Base-by-base conservation (phyloP, 2,797 vertebrate genomes). In the Danio choprae region DNA sequence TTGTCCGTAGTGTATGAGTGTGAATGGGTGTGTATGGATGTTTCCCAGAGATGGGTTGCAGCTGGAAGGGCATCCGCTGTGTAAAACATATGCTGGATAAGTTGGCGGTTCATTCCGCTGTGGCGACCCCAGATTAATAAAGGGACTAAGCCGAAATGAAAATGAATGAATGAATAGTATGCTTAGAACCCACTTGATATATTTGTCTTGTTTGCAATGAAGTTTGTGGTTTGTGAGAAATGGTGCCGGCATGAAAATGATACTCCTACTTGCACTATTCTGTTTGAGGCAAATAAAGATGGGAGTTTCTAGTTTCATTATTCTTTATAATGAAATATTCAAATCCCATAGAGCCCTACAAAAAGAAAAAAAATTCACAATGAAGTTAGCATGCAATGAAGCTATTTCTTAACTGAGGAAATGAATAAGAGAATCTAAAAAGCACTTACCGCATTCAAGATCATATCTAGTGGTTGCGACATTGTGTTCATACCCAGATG, bases 281-380 rank as follows among this genome's bases (percentile, higher is more conserved):
- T 6, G 68, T 93, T 93, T 93, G 90, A 94, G 90, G 90, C 83
- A 64, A 91, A 90, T 90, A 89, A 89, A 90, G 89, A 83, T 85
- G 88, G 86, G 89, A 89, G 81, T 86, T 86, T 85, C 83, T 90
- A 77, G 89, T 85, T 88, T 90, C 86, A 84, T 91, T 87, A 79
- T 87, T 87, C 91, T 87, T 87, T 88, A 64, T 86, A 84, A 92
- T 94, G 65, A 93, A 93, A 92, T 93, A 93, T 93, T 93, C 83
- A 93, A 76, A 90, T 86, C 86, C 86, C 83, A 83, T 77, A 68
- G 83, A 50, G 55, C 20, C 51, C 77, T 51, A 51, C 18, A 58
- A 65, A 60, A 67, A 80, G 82, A 72, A 58, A 65, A 60, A 67
- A 80, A 84, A 72, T n/a, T 13, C 40, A 68, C 74, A 77, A 69